A percentile compares a stretch with the other conserved stretches of the same genome.
Evolutionary conservation across 2,888 invertebrate species (phyloP).

Genomic region (Pegoplata infirma): DNA sequence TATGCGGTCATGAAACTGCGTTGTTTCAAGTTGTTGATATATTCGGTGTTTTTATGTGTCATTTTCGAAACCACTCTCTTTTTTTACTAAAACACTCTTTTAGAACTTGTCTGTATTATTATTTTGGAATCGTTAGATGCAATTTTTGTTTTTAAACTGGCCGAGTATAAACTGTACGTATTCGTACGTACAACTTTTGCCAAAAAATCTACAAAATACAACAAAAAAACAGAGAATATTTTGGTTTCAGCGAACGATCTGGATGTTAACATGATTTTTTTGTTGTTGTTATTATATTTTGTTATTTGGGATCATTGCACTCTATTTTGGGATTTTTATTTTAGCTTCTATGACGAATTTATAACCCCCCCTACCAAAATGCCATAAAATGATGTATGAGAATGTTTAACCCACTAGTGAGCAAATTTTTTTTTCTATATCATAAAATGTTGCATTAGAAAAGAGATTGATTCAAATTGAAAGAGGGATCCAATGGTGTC

Average conservation of each 20-base stretch:
- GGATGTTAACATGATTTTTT: slow-evolving; percentile 30
- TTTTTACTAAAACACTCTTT: slow-evolving; percentile 54
- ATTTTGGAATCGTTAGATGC: slow-evolving; percentile 52
- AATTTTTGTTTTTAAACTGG: slow-evolving; percentile 41
- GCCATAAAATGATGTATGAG: slow-evolving; percentile 4
- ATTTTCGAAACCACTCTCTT: slow-evolving; percentile 31
- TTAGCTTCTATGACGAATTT: slow-evolving; percentile 64
- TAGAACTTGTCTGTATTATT: slow-evolving; percentile 37
- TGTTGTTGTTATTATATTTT: slow-evolving; percentile 18
- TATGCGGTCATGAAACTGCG: slow-evolving; percentile 20
- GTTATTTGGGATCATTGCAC: slow-evolving; percentile 65
- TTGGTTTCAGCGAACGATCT: slow-evolving; percentile 9
- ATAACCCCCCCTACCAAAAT: slow-evolving; percentile 39
- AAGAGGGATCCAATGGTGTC: no score
- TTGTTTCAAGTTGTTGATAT: slow-evolving; percentile 14
- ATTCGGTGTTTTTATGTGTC: slow-evolving; percentile 18
- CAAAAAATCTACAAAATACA: slow-evolving; percentile 11
- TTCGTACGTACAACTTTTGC: slow-evolving; percentile 11
- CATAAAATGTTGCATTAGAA: no score
- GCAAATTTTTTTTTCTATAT: slow-evolving; percentile 27
- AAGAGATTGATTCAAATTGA: no score
- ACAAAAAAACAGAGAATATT: slow-evolving; percentile 28
- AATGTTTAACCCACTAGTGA: neutral
- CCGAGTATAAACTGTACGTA: slow-evolving; percentile 55
- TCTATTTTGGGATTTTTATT: slow-evolving; percentile 59